Conservation (phyloP, 2,888 invertebrate genomes). For the Blera fallax region DNA sequence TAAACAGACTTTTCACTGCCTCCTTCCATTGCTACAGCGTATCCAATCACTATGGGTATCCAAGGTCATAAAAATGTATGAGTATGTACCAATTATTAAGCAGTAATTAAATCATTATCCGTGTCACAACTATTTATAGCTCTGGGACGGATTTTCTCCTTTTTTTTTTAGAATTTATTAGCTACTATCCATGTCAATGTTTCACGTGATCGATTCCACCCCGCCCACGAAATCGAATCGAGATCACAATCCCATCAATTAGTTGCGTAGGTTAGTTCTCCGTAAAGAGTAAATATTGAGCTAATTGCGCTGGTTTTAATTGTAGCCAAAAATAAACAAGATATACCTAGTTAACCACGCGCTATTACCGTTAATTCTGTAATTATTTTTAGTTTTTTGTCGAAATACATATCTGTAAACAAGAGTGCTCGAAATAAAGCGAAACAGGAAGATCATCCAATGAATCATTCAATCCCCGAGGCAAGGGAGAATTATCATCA, state of each 20-base stretch:
- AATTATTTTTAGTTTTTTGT: slow-evolving; percentile 6
- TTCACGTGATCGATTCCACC: neutral
- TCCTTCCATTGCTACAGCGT: neutral
- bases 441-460: slow-evolving; percentile 22
- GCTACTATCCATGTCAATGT: neutral
- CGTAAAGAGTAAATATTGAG: neutral
- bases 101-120: neutral
- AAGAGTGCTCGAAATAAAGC: neutral
- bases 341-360: neutral
- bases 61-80: neutral
- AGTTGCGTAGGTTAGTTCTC: slow-evolving; percentile 37
- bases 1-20: neutral
- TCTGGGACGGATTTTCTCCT: neutral
- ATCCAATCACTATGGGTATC: no score
- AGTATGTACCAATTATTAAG: neutral
- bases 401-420: neutral
- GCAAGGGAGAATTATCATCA: slow-evolving; percentile 25
- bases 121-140: neutral
- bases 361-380: neutral
- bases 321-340: neutral
- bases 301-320: neutral
- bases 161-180: neutral
- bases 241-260: slow-evolving; percentile 4
- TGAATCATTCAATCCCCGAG: slow-evolving; percentile 48
- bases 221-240: slow-evolving; percentile 12